Conservation (phyloP, 2,113 vertebrate genomes). For the Trematocara unimaculatum region DNA sequence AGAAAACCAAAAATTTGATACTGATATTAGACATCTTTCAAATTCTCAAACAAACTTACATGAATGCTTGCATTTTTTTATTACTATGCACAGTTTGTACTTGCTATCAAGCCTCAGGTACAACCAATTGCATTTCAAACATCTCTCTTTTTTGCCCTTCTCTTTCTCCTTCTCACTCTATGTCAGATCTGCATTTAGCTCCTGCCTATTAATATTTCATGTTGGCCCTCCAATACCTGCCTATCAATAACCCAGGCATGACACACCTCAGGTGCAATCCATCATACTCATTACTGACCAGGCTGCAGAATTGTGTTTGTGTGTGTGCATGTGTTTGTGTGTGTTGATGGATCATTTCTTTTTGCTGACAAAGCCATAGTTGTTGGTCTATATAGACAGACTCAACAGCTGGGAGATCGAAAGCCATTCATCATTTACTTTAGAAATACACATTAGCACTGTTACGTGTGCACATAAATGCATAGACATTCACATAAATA, state of each 20-base stretch:
- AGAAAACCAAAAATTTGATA: constrained; percentile 11
- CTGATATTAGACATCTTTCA: constrained; percentile 13
- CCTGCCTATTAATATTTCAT: constrained; percentile 56
- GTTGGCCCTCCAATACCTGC: constrained; percentile 40
- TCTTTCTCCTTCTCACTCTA: constrained; percentile 4
- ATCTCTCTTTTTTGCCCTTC: not conserved
- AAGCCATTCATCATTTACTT: constrained; percentile 54
- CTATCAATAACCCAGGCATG: constrained; percentile 51
- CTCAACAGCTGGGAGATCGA: constrained; percentile 43
- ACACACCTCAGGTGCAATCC: constrained; percentile 50
- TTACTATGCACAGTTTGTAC: not conserved
- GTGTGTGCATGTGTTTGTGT: constrained; percentile 2
- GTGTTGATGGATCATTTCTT: constrained; percentile 52
- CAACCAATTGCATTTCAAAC: not conserved
- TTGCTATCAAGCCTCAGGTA: not conserved
- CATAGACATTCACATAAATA: not conserved
- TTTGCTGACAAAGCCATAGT: constrained; percentile 51
- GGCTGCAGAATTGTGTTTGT: not conserved
- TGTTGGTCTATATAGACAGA: constrained; percentile 11
- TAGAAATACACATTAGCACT: not conserved
- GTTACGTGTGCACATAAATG: not conserved
- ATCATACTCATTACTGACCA: constrained; percentile 44
- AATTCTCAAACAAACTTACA: constrained; percentile 11
- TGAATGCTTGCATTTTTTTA: not conserved
- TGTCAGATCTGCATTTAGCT: constrained; percentile 16